Evolutionary conservation across 2,797 vertebrate species (phyloP), one percentile per base, ranked within the genome.

Genomic region (Iguana delicatissima): DNA sequence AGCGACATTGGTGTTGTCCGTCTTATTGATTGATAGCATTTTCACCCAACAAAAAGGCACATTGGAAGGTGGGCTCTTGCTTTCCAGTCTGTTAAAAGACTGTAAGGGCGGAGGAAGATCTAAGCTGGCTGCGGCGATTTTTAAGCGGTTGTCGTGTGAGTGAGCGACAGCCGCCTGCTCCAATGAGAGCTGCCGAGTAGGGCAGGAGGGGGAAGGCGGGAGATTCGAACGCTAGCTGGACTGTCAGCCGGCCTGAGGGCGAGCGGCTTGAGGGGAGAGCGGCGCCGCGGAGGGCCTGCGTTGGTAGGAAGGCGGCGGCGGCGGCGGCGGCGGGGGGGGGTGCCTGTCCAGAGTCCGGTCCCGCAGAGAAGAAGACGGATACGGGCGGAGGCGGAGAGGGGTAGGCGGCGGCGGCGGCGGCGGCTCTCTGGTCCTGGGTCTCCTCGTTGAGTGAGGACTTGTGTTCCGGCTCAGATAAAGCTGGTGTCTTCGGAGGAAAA

Each of bases 181-280:
- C 97, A 97, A 96, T 96, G 46, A 46, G 73, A 2, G 1, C 10
- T 12, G 42, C 4, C 3, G 0, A 2, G 0, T 1, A 4, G 0
- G 57, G 14, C 5, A 20, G 29, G 26, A 80, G 89, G 88, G 92
- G 94, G 91, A 94, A 92, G 91, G 97, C 96, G 97, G 95, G 96
- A 95, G 93, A 96, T 97, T 97, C 95, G 96, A 97, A 97, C 94
- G 89, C 86, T n/a, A 0, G 29, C 29, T 35, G 9, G 55, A 57
- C 13, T 14, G 57, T 16, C 52, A 0, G 55, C 80, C 24, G 35
- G 0, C 16, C 29, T 22, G 7, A 10, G 81, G 16, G 6, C 12
- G 55, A 9, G 86, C 9, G 26, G 35, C 52, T 52, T 12, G 52
- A 8, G 35, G 22, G 6, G 16, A 3, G 14, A 16, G 80, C 10